Conservation (phyloP, 2,888 invertebrate genomes). For the Colostygia pectinataria region DNA sequence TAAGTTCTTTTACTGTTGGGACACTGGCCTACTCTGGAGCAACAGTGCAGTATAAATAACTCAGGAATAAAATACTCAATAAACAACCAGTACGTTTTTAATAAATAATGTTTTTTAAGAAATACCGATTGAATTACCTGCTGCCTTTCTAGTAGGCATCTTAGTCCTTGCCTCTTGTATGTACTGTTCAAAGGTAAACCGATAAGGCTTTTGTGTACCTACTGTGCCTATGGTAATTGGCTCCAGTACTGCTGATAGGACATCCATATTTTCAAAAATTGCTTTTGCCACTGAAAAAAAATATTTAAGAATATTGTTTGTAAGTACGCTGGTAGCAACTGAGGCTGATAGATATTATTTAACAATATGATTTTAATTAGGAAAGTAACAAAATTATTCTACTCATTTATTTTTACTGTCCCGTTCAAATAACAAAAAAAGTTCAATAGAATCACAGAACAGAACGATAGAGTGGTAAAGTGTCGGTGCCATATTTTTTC, state of each 20-base stretch:
- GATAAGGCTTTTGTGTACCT: conserved; percentile 75
- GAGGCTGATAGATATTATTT: too few species aligned
- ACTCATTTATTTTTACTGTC: not conserved
- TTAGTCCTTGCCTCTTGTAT: conserved; percentile 73
- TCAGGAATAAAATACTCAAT: too few species aligned
- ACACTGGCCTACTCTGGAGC: too few species aligned
- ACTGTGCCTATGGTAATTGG: conserved; percentile 72
- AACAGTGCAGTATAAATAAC: too few species aligned
- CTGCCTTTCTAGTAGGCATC: conserved; percentile 73
- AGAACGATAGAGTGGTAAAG: not conserved
- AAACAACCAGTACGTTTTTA: too few species aligned
- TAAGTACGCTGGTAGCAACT: too few species aligned
- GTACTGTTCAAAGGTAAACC: conserved; percentile 73
- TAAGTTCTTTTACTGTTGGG: too few species aligned
- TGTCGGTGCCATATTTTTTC: conserved; percentile 4
- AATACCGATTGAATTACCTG: conserved; percentile 47
- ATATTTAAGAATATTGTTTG: too few species aligned
- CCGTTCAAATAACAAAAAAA: not conserved
- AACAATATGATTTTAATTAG: too few species aligned
- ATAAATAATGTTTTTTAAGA: too few species aligned
- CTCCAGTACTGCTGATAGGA: conserved; percentile 64
- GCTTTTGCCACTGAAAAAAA: conserved; percentile 63
- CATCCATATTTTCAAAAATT: conserved; percentile 70
- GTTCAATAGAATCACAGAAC: not conserved
- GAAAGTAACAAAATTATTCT: too few species aligned